Evolutionary conservation across 1,140 invertebrate genomes (phyloP).

Genomic region (Papilio machaon): DNA sequence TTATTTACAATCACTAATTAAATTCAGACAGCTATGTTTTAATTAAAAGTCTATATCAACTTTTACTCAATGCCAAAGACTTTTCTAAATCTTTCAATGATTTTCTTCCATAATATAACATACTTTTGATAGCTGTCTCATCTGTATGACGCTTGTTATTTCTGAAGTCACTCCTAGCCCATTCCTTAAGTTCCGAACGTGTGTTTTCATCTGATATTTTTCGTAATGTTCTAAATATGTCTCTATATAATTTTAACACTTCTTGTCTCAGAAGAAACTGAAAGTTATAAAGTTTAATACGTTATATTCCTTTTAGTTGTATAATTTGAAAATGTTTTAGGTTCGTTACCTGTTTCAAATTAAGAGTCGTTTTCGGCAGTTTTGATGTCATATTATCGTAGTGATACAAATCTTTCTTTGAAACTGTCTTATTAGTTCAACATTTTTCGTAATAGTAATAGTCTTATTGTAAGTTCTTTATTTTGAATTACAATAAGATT

Average conservation of each 20-base stretch:
- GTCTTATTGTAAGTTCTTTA: neutral
- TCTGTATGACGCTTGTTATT: slow-evolving; percentile 86
- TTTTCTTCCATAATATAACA: slow-evolving; percentile 86
- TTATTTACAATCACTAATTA: neutral
- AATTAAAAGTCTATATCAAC: neutral
- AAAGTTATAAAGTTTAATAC: slow-evolving; percentile 46
- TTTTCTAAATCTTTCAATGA: slow-evolving; percentile 86
- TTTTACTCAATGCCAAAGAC: slow-evolving; percentile 81
- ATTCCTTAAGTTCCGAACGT: slow-evolving; percentile 85
- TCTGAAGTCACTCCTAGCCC: slow-evolving; percentile 88
- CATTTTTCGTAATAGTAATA: neutral
- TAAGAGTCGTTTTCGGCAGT: slow-evolving; percentile 79
- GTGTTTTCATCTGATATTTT: slow-evolving; percentile 85
- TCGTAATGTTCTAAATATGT: slow-evolving; percentile 86
- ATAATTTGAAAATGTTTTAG: neutral
- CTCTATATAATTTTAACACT: slow-evolving; percentile 89
- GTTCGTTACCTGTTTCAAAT: slow-evolving; percentile 81
- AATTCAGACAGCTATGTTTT: neutral
- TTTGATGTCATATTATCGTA: slow-evolving; percentile 67
- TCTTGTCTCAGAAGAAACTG: slow-evolving; percentile 90
- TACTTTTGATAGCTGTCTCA: slow-evolving; percentile 87
- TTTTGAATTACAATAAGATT: neutral
- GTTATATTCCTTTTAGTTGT: neutral
- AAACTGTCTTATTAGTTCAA: neutral
- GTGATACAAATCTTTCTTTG: neutral